These are phyloP conservation scores for Tupiocoris notatus DNA, from an alignment of 2,888 invertebrate species.

Conservation along the genomic window DNA sequence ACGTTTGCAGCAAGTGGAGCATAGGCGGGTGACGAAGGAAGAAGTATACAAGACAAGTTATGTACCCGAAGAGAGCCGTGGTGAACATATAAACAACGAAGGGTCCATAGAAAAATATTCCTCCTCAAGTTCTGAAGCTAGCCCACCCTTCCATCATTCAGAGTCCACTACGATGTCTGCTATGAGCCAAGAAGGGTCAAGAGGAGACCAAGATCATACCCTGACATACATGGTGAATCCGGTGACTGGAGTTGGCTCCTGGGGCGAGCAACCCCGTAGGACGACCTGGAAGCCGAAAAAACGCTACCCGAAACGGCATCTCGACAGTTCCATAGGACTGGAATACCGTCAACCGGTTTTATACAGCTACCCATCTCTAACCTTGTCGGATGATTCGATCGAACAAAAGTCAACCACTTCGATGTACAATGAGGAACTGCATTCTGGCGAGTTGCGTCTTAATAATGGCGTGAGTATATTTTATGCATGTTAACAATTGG, in stretches of 20 bases:
- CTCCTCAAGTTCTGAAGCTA: slow-evolving; percentile 8
- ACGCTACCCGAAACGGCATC: slow-evolving; percentile 9
- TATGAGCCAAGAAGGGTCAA: background rate
- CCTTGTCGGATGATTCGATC: background rate
- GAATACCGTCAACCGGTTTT: background rate
- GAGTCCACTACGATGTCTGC: background rate
- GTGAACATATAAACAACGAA: slow-evolving; percentile 5
- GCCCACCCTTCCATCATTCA: background rate
- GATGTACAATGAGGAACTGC: background rate
- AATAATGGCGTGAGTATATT: background rate
- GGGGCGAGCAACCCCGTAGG: slow-evolving; percentile 41
- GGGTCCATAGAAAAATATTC: slow-evolving; percentile 16
- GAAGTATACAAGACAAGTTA: slow-evolving; percentile 42
- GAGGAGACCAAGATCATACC: slow-evolving; percentile 31
- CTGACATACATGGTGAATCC: slow-evolving; percentile 48
- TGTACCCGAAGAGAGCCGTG: slow-evolving; percentile 31
- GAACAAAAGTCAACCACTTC: background rate
- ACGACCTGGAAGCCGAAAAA: slow-evolving; percentile 21
- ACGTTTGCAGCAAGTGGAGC: slow-evolving; percentile 41
- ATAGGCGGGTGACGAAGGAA: slow-evolving; percentile 43
- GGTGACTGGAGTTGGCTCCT: slow-evolving; percentile 45
- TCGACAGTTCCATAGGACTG: background rate
- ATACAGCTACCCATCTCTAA: background rate
- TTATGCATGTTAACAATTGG: no score
- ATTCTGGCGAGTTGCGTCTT: background rate